These are phyloP conservation scores for Garra rufa DNA, from an alignment of 2,113 vertebrate genomes.

Conservation along the genomic window DNA sequence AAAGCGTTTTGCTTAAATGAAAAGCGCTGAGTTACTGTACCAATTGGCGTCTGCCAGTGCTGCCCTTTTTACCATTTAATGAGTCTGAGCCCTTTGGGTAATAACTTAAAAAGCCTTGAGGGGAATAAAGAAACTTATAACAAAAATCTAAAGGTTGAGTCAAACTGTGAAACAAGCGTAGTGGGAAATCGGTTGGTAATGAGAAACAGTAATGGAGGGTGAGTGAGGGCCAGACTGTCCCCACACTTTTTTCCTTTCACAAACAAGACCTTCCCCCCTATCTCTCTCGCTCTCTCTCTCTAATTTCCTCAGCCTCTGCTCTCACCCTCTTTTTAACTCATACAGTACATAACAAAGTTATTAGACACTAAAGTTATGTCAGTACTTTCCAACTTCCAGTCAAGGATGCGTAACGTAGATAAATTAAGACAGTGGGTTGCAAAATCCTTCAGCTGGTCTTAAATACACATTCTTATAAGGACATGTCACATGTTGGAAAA, in stretches of 20 bases:
- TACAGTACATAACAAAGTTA: slow-evolving; percentile 3
- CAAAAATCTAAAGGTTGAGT: slow-evolving; percentile 64
- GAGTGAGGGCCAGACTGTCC: not conserved
- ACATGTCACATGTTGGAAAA: not conserved
- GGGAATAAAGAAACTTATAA: slow-evolving; percentile 67
- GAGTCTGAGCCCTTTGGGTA: slow-evolving; percentile 60
- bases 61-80: slow-evolving; percentile 60
- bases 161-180: slow-evolving; percentile 69
- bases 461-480: slow-evolving; percentile 14
- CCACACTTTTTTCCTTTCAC: not conserved
- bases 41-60: not conserved
- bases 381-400: slow-evolving; percentile 12
- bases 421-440: not conserved
- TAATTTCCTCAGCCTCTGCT: not conserved
- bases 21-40: slow-evolving; percentile 58
- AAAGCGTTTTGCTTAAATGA: slow-evolving; percentile 57
- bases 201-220: slow-evolving; percentile 64
- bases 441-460: not conserved
- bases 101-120: slow-evolving; percentile 67
- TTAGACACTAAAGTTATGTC: slow-evolving; percentile 26
- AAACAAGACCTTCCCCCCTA: not conserved
- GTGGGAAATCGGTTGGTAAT: slow-evolving; percentile 59
- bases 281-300: not conserved
- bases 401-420: not conserved
- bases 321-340: slow-evolving; percentile 20